phyloP scores from a whole-genome alignment of 2,888 invertebrate genomes.

The Caenorhabditis plicata region DNA sequence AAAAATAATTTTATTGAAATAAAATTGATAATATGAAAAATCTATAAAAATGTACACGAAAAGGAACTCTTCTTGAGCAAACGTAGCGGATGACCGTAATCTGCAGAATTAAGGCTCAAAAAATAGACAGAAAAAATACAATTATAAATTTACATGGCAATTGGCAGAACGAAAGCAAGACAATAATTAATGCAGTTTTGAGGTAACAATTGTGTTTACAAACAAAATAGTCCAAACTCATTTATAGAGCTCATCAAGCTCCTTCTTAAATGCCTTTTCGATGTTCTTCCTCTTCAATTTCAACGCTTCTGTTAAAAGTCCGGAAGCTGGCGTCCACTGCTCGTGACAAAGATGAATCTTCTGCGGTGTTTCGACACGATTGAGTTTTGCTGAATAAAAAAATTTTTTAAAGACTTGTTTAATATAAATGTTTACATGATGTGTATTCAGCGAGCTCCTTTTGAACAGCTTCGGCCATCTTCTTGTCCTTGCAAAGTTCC shows the following conservation, averaged over 20 bases:
- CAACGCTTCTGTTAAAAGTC: slow-evolving; percentile 94
- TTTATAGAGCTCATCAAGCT: slow-evolving; percentile 87
- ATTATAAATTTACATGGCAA: too few species aligned
- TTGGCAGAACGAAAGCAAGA: too few species aligned
- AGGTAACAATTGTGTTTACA: too few species aligned
- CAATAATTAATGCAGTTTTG: too few species aligned
- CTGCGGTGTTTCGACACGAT: slow-evolving; percentile 87
- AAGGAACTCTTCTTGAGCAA: too few species aligned
- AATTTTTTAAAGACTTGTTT: not conserved
- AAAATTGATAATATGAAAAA: too few species aligned
- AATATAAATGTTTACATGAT: slow-evolving; percentile 12
- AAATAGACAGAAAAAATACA: too few species aligned
- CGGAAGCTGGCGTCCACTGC: slow-evolving; percentile 95
- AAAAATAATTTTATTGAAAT: too few species aligned
- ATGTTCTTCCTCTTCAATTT: slow-evolving; percentile 95
- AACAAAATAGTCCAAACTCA: too few species aligned
- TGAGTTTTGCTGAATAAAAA: slow-evolving; percentile 76
- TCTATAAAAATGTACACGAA: too few species aligned
- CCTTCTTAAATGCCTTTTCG: slow-evolving; percentile 86
- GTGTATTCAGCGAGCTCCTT: slow-evolving; percentile 72
- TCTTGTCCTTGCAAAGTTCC: slow-evolving; percentile 77
- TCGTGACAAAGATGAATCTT: slow-evolving; percentile 85
- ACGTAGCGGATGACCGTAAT: too few species aligned
- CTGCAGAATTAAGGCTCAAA: too few species aligned
- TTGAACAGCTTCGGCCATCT: slow-evolving; percentile 79